Evolutionary conservation across 1,140 invertebrate species (phyloP), one percentile per base, ranked within the genome.

Genomic region (Sminthurinus signatus): DNA sequence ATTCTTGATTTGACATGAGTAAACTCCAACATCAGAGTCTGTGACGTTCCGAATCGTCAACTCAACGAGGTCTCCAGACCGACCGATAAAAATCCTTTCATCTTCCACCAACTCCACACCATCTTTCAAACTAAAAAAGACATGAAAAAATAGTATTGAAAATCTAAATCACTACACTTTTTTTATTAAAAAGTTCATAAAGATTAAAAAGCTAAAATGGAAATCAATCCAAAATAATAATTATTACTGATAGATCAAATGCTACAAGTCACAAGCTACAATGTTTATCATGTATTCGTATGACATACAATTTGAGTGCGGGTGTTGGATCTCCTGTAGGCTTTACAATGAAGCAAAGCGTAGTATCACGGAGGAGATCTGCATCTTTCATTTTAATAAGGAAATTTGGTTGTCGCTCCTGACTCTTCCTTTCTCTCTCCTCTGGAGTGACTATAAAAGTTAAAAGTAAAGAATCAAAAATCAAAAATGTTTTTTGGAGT

Each of bases 1-100:
- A 76, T 99, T 99, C 1, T 79, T 83, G 8, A 93, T 93, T 1
- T 84, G 84, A 74, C 91, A 95, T 52, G 86, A 85, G 78, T 98
- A 99, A 23, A 82, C 81, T 12, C 95, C 96, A 36, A 87, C 88
- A 78, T 98, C 95, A 15, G 80, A 74, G 27, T 82, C 81, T 57
- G 81, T 83, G 0, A 95, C 90, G 66, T 93, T 84, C 0, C 85
- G 82, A 66, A 98, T 93, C 1, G 95, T 84, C 25, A 99, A 73
- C 76, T 95, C 90, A 19, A 27, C 79, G 92, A 96, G 72, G 87
- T 92, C 43, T 93, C 93, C 28, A 84, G 84, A 17, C 89, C 55
- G 54, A 42, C 39, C 60, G n/a, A 32, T 55, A 2, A 27, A 14
- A 17, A 93, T 80, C 14, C 88, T 82, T 14, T 88, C 83, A 55